Percentiles rank a stretch among this genome's conserved stretches.
Evolutionary conservation across 1,140 invertebrate genomes (phyloP).

Genomic region (Acromyrmex charruanus): DNA sequence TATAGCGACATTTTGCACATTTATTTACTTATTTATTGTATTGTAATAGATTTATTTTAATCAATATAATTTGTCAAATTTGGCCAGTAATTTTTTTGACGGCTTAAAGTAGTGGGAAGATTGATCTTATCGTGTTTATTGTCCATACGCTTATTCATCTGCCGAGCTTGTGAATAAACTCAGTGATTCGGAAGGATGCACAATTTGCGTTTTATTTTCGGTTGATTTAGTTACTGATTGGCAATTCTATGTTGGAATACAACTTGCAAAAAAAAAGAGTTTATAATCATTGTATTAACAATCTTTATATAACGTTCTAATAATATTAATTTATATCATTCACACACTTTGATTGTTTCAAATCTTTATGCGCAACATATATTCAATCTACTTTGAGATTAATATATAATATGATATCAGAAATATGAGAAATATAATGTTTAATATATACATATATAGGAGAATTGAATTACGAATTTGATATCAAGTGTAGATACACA

Average conservation of each 20-base stretch:
- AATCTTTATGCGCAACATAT: not conserved
- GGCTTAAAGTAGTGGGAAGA: not conserved
- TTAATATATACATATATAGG: not conserved
- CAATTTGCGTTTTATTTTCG: slow-evolving; percentile 16
- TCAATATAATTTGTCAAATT: not conserved
- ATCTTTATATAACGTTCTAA: slow-evolving; percentile 1
- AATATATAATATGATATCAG: no score
- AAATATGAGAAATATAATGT: no score
- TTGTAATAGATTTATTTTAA: not conserved
- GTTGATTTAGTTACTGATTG: slow-evolving; percentile 5
- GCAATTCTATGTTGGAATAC: slow-evolving; percentile 2
- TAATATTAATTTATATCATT: slow-evolving; percentile 4
- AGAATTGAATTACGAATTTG: not conserved
- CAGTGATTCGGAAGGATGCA: slow-evolving; percentile 29
- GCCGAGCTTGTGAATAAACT: not conserved
- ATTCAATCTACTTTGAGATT: not conserved
- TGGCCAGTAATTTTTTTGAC: slow-evolving; percentile 8
- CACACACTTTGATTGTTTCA: not conserved
- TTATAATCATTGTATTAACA: not conserved
- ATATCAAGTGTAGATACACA: not conserved
- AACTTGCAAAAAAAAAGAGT: not conserved
- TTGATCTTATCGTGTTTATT: not conserved
- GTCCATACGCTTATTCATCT: not conserved
- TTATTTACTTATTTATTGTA: not conserved
- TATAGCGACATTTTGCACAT: not conserved